Conservation (phyloP, 2,797 vertebrate genomes). For the Pyrocephalus nanus region DNA sequence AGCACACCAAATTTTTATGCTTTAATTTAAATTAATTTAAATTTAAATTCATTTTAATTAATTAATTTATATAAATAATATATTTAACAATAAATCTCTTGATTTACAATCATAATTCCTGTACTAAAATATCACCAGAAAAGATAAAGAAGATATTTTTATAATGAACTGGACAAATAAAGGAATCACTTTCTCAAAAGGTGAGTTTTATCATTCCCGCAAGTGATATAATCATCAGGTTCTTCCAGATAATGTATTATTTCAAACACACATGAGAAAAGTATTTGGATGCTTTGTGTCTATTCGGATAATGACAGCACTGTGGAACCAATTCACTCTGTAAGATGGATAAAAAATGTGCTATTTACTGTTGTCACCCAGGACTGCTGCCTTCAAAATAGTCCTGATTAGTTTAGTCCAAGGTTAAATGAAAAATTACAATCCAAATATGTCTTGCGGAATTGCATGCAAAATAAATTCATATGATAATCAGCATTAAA, state of each 20-base stretch:
- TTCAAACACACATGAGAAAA: not conserved
- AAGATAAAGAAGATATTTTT: not conserved
- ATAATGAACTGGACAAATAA: not conserved
- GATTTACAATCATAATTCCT: not conserved
- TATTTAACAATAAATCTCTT: not conserved
- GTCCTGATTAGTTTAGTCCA: not conserved
- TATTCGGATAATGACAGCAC: not conserved
- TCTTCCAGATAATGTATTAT: not conserved
- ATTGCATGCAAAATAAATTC: not conserved
- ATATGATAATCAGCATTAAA: not conserved
- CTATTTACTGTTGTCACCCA: not conserved
- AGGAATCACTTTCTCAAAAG: not conserved
- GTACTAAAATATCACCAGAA: not conserved
- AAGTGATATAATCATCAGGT: not conserved
- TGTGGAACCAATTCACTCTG: not conserved
- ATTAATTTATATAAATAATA: too few relatives aligned
- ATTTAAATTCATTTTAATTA: too few relatives aligned
- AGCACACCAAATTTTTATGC: not conserved
- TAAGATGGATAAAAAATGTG: not conserved
- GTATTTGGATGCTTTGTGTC: not conserved
- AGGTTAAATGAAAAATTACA: not conserved
- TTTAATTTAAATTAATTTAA: not conserved
- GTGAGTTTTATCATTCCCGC: not conserved
- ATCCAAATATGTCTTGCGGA: not conserved
- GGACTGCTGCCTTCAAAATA: not conserved